Evolutionary conservation across 2,797 vertebrate species (phyloP).

Genomic region (Bovichtus diacanthus): DNA sequence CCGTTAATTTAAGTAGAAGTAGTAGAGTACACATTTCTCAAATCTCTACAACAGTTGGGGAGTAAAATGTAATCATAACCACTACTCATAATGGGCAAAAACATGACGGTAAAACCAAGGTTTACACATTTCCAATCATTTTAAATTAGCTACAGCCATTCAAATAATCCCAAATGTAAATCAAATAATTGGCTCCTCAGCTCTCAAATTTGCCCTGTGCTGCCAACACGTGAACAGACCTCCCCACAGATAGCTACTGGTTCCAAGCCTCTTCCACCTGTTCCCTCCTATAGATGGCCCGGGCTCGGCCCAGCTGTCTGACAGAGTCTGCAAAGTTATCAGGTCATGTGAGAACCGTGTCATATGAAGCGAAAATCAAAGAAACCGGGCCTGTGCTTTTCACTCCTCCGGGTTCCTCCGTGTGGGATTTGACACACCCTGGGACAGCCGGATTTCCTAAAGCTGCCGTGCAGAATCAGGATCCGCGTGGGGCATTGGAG

Average conservation of each 20-base stretch:
- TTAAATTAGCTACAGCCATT: slow-evolving; percentile 15
- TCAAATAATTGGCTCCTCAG: slow-evolving; percentile 36
- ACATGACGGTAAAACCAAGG: background rate
- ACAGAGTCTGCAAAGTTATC: slow-evolving; percentile 64
- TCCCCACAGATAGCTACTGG: slow-evolving; percentile 43
- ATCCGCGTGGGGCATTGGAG: slow-evolving; percentile 56
- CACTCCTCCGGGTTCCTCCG: slow-evolving; percentile 49
- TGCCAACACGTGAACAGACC: slow-evolving; percentile 35
- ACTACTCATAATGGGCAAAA: background rate
- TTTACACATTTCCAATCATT: slow-evolving; percentile 20
- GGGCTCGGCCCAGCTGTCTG: slow-evolving; percentile 70
- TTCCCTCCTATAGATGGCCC: slow-evolving; percentile 47
- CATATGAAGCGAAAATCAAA: slow-evolving; percentile 65
- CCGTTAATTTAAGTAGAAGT: background rate
- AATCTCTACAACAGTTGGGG: slow-evolving; percentile 6
- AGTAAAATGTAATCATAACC: background rate
- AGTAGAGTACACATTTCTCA: background rate
- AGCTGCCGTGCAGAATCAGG: slow-evolving; percentile 71
- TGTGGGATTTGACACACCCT: slow-evolving; percentile 70
- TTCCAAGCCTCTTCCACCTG: slow-evolving; percentile 75
- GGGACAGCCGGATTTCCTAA: slow-evolving; percentile 76
- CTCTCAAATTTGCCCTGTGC: slow-evolving; percentile 36
- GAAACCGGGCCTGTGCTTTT: slow-evolving; percentile 52
- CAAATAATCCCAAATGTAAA: slow-evolving; percentile 30
- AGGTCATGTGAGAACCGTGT: slow-evolving; percentile 83